Conservation (phyloP, 2,797 vertebrate genomes). For the Jordanella pulchra region DNA sequence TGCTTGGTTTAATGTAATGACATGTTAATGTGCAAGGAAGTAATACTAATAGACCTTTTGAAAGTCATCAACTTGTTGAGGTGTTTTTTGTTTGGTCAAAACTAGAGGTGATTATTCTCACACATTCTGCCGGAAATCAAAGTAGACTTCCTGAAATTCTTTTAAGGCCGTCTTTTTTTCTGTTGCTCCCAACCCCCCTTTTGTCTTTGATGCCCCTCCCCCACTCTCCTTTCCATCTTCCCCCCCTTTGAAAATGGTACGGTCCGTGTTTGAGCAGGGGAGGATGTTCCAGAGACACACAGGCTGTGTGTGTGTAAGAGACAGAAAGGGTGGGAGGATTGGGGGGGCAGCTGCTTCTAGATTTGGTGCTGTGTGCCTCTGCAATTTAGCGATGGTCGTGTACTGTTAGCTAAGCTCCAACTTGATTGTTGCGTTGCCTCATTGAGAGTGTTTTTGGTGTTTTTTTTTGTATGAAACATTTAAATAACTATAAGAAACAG, state of each 20-base stretch:
- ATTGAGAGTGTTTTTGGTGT: constrained; percentile 17
- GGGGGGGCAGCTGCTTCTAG: constrained; percentile 48
- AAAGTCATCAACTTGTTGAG: background rate
- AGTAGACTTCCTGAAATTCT: background rate
- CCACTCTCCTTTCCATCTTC: constrained; percentile 15
- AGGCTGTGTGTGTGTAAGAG: background rate
- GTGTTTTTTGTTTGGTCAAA: background rate
- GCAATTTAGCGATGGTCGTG: constrained; percentile 57
- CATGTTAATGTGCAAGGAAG: background rate
- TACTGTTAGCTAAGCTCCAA: constrained; percentile 58
- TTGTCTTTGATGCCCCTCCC: constrained; percentile 38
- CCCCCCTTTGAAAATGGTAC: constrained; percentile 51
- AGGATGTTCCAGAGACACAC: constrained; percentile 42
- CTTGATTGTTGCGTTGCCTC: constrained; percentile 25
- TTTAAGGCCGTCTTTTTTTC: background rate
- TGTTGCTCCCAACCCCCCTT: constrained; percentile 3
- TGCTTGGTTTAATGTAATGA: background rate
- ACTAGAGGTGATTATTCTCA: background rate
- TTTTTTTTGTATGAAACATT: background rate
- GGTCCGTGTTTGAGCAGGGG: constrained; percentile 54
- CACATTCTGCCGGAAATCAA: background rate
- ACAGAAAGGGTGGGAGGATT: constrained; percentile 14
- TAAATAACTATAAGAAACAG: background rate
- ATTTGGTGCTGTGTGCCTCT: constrained; percentile 47
- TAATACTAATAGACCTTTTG: background rate